Evolutionary conservation across 2,113 vertebrate species (phyloP), one percentile per base, ranked within the genome.

Genomic region (Cryptomyrus ogoouensis): DNA sequence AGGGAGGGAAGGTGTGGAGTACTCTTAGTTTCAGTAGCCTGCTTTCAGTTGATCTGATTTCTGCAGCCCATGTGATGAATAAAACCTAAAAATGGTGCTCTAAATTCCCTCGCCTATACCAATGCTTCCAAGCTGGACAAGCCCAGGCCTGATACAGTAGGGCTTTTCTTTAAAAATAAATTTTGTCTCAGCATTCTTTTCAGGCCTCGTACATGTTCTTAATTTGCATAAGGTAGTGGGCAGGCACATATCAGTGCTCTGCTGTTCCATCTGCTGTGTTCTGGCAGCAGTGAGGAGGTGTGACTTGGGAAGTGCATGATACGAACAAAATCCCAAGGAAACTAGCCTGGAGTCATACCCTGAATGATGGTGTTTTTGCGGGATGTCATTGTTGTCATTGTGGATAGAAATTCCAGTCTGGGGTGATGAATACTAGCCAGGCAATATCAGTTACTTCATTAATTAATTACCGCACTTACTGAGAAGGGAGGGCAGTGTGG

Each of bases 151-250:
- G 83, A 31, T 86, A 49, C 47, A 86, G 44, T 47, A 31, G 83
- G n/a, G 47, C n/a, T 50, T 86, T 31, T 86, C 47, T 49, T 86
- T 50, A 31, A 50, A 86, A 47, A 49, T 31, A 86, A 49, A 86
- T 47, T 3, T 47, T 27, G 46, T 86, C 47, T 27, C 47, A 8
- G 83, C 44, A 50, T 46, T 49, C 83, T 84, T 47, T 21, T 49
- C 50, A 31, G 50, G 50, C 24, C 83, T 50, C n/a, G 10, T 35
- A 35, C 74, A 80, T 49, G 46, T 50, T 50, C 15, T 53, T 31
- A 87, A 56, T 87, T 87, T 53, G 86, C 86, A 53, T 35, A 87
- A 53, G 86, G 86, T 31, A 87, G 46, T 87, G 47, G 49, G 50
- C 50, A 87, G 86, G 50, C 49, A 53, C 47, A 50, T 87, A 50